Percentiles rank a stretch among this genome's conserved stretches.
Evolutionary conservation across 2,797 vertebrate species (phyloP).

Genomic region (Helarctos malayanus): DNA sequence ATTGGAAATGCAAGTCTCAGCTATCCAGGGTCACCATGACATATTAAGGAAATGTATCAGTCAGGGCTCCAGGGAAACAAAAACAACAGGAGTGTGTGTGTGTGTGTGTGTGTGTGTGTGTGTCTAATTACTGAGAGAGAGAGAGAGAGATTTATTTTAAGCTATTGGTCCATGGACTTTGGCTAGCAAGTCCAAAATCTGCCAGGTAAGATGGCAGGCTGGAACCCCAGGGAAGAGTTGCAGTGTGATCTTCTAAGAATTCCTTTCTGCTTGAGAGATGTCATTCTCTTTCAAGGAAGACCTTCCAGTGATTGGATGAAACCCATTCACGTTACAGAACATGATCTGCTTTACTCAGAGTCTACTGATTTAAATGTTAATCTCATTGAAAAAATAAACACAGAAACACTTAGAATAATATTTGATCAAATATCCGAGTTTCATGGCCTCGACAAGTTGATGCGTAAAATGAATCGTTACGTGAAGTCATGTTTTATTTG

Average conservation of each 20-base stretch:
- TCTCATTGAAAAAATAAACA: not conserved
- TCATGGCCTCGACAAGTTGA: not conserved
- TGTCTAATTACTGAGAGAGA: not conserved
- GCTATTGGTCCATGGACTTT: not conserved
- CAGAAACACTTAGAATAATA: not conserved
- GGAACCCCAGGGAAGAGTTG: not conserved
- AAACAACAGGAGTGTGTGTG: not conserved
- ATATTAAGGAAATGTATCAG: not conserved
- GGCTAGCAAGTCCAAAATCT: not conserved
- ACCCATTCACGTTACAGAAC: not conserved
- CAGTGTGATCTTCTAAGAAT: not conserved
- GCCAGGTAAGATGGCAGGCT: not conserved
- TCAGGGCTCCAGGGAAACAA: not conserved
- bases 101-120: not conserved
- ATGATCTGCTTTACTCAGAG: not conserved
- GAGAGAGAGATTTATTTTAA: not conserved
- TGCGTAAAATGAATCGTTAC: not conserved
- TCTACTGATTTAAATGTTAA: slow-evolving; percentile 12
- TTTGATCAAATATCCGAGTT: not conserved
- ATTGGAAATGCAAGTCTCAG: not conserved
- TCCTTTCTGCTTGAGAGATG: not conserved
- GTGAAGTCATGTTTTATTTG: not conserved
- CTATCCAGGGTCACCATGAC: not conserved
- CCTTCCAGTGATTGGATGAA: not conserved
- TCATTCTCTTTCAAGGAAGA: not conserved